These are phyloP conservation scores for Cancer borealis DNA, from an alignment of 2,888 invertebrate genomes.

Conservation along the genomic window DNA sequence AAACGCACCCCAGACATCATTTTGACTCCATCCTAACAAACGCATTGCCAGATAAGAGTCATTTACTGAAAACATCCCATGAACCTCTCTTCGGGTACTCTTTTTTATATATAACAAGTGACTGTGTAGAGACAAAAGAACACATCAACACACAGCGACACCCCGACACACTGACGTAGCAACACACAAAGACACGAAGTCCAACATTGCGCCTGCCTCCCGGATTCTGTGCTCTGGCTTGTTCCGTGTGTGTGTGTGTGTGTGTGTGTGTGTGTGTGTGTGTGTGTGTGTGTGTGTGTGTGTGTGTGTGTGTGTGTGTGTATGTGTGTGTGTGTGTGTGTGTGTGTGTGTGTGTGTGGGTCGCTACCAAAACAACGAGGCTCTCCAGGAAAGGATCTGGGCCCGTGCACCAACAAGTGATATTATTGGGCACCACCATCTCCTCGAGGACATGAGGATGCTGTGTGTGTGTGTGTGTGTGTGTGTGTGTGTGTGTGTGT, in stretches of 20 bases:
- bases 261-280: conserved; percentile 8
- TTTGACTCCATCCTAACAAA: neutral
- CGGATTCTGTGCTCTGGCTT: neutral
- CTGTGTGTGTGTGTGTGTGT: neutral
- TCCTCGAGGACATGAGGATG: neutral
- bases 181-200: neutral
- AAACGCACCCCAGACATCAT: neutral
- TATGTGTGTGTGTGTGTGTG: conserved; percentile 20
- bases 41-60: neutral
- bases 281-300: conserved; percentile 20
- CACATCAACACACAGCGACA: neutral
- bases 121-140: neutral
- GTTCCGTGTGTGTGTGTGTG: neutral
- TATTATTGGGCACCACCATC: neutral
- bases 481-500: neutral
- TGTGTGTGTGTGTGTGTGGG: neutral
- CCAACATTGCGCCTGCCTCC: neutral
- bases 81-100: neutral
- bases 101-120: neutral
- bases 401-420: neutral
- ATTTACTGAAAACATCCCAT: conserved; percentile 20
- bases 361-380: conserved; percentile 12
- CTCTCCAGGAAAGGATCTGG: neutral
- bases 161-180: neutral
- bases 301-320: conserved; percentile 20